Evolutionary conservation across 1,140 invertebrate species (phyloP).

Genomic region (Heliconius nattereri): DNA sequence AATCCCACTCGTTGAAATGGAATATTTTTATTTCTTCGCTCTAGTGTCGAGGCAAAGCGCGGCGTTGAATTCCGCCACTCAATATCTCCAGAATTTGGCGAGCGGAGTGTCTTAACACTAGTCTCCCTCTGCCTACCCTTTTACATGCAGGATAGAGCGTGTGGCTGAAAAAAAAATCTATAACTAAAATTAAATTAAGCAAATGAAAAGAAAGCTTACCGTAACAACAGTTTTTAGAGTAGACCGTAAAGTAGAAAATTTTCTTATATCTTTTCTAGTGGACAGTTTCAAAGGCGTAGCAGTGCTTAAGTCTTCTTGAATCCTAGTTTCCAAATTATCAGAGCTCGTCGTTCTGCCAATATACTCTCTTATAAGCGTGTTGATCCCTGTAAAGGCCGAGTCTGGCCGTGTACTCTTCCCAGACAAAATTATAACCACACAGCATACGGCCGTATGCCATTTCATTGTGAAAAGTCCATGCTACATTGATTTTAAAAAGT

Average conservation of each 20-base stretch:
- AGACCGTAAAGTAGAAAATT: not conserved
- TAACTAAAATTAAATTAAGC: not conserved
- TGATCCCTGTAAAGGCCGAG: slow-evolving; percentile 33
- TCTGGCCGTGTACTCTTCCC: slow-evolving; percentile 32
- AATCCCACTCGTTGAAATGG: too few species aligned
- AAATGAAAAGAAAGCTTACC: not conserved
- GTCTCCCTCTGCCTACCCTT: too few species aligned
- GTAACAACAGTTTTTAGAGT: not conserved
- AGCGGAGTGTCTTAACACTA: too few species aligned
- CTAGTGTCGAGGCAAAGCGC: too few species aligned
- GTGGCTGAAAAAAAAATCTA: not conserved
- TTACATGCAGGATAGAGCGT: not conserved
- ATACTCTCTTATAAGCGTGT: slow-evolving; percentile 31
- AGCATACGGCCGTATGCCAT: slow-evolving; percentile 52
- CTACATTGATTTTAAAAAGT: not conserved
- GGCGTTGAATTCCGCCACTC: too few species aligned
- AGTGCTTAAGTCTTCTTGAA: slow-evolving; percentile 9
- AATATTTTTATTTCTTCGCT: too few species aligned
- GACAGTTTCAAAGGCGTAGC: slow-evolving; percentile 1
- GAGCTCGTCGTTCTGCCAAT: slow-evolving; percentile 24
- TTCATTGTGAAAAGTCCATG: slow-evolving; percentile 45
- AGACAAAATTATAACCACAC: slow-evolving; percentile 41
- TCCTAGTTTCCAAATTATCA: slow-evolving; percentile 14
- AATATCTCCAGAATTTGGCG: too few species aligned
- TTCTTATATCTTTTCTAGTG: not conserved